These are phyloP conservation scores for Brachypodius melanocephalos DNA, from an alignment of 2,113 vertebrate genomes.

Conservation along the genomic window DNA sequence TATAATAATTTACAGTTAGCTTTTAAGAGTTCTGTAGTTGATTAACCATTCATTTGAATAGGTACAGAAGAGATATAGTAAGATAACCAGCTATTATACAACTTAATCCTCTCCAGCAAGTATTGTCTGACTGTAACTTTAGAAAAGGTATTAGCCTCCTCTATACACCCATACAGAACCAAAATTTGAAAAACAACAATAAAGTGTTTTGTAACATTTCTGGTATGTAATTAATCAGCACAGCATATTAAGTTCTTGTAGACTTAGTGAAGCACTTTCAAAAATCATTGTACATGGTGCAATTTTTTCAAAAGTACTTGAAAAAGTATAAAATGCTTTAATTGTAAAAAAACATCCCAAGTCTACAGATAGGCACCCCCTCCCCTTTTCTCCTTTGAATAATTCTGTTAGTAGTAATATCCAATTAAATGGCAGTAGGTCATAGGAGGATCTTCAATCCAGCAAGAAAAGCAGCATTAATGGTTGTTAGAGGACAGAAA, in stretches of 20 bases:
- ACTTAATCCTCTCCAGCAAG: background rate
- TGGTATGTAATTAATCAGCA: background rate
- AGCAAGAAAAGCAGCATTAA: background rate
- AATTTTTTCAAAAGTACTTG: background rate
- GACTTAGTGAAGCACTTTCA: background rate
- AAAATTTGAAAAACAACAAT: background rate
- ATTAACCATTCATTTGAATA: background rate
- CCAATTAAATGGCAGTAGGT: background rate
- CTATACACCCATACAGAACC: background rate
- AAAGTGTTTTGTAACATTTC: background rate
- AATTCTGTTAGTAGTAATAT: background rate
- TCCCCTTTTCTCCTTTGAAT: background rate
- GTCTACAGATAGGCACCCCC: background rate
- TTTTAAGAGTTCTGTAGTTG: background rate
- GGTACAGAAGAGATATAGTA: background rate
- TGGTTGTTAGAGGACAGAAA: background rate
- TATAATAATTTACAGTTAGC: background rate
- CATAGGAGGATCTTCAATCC: background rate
- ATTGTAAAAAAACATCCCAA: background rate
- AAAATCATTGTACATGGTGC: background rate
- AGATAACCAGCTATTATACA: background rate
- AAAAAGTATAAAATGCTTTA: background rate
- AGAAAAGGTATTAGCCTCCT: background rate
- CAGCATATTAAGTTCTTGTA: background rate
- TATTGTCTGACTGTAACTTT: background rate